phyloP scores from a whole-genome alignment of 2,113 vertebrate genomes.

The Pseudorectes ferrugineus region DNA sequence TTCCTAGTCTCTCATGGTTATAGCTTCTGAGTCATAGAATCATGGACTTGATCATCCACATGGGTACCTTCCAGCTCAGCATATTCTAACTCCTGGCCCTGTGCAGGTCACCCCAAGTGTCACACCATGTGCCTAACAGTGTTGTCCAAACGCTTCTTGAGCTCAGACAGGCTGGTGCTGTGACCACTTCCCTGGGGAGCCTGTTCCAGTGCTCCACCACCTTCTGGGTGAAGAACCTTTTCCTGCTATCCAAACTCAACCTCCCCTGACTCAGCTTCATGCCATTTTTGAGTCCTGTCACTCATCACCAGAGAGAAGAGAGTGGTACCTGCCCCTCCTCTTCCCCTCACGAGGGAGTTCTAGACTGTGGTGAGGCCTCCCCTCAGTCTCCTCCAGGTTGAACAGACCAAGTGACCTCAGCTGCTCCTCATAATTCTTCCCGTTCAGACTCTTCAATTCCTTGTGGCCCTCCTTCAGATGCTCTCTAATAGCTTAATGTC shows the following conservation, averaged over 20 bases:
- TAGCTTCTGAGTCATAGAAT: neutral
- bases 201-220: neutral
- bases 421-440: neutral
- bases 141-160: neutral
- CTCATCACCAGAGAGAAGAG: neutral
- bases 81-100: neutral
- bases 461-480: too few species aligned
- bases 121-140: too few species aligned
- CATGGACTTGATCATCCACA: neutral
- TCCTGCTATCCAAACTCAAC: neutral
- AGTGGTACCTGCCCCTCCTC: neutral
- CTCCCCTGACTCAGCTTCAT: neutral
- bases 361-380: neutral
- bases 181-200: neutral
- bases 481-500: neutral
- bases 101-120: neutral
- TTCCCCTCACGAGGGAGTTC: neutral
- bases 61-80: neutral
- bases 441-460: neutral
- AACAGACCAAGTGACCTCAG: neutral
- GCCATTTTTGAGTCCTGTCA: neutral
- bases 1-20: neutral
- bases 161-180: neutral
- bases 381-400: neutral
- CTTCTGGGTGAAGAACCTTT: neutral